A percentile compares a stretch with the other conserved stretches of the same genome.
These are phyloP conservation scores for Coregonus ussuriensis DNA, from an alignment of 2,797 vertebrate genomes.

Conservation along the genomic window DNA sequence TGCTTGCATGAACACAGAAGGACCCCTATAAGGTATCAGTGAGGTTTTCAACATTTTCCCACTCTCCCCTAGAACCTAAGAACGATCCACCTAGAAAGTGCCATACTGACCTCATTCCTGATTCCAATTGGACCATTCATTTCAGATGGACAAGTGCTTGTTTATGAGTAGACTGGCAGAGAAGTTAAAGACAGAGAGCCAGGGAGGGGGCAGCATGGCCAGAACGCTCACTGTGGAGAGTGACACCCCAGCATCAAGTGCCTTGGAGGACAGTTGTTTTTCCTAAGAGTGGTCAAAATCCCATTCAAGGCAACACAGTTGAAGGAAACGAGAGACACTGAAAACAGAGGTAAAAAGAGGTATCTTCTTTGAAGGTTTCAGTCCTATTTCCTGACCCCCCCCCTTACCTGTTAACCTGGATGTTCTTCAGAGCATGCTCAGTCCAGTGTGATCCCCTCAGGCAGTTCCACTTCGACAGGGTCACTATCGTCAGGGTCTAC, in stretches of 20 bases:
- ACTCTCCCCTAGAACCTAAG: background rate
- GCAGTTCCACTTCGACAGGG: constrained; percentile 92
- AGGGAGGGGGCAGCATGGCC: no score
- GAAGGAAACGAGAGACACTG: background rate
- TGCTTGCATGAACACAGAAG: background rate
- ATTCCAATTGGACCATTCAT: no score
- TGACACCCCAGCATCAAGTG: no score
- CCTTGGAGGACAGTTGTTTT: background rate
- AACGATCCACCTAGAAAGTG: no score
- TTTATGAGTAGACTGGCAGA: no score
- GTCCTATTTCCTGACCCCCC: background rate
- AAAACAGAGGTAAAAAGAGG: background rate
- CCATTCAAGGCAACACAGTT: background rate
- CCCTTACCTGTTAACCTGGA: background rate
- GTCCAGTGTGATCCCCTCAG: constrained; percentile 74
- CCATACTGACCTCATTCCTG: no score
- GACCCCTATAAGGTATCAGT: no score
- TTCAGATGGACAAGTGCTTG: no score
- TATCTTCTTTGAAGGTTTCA: background rate
- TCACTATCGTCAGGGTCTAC: constrained; percentile 90
- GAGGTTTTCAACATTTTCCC: background rate
- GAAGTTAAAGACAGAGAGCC: no score
- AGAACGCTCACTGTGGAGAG: no score
- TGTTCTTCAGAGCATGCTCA: constrained; percentile 23
- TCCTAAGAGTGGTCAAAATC: background rate